Base-by-base conservation (phyloP, 2,797 vertebrate species). In the Natrix natrix region DNA sequence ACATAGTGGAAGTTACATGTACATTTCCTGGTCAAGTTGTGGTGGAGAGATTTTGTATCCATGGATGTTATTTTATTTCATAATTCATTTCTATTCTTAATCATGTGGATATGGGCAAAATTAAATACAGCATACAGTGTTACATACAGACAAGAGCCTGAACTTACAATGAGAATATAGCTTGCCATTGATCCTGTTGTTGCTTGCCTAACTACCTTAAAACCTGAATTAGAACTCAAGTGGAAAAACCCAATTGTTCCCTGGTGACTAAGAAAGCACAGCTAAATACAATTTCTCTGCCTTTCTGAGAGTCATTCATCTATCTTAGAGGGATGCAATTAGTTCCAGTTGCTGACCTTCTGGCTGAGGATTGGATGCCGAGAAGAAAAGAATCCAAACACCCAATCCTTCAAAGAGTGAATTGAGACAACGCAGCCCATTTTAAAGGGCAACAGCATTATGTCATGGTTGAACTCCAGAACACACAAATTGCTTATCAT, bases 161-260 rank as follows among this genome's bases (percentile, higher is more conserved):
- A 48, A 54, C 20, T 16, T 66, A 87, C 55, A 61, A 17, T 26
- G 28, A 56, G 83, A 55, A 52, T n/a, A 60, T 86, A 69, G 26
- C 37, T 90, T 86, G 87, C 43, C 59, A 86, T 11, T 89, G 90
- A 86, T 86, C 89, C 88, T 32, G 13, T 54, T 66, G 16, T 48
- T 86, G 24, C 55, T 92, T 63, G 14, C 48, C 66, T 24, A 52
- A 83, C 89, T 92, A 63, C 78, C 89, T 32, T 55, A 87, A 86
- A 90, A 87, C 55, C 90, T 90, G 90, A 88, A 92, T 92, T 92
- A 88, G 61, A 90, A 66, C 66, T 92, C 91, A 92, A 90, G 91
- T 90, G 48, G 66, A 78, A 83, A 89, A 66, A 59, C 55, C 57
- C 66, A 86, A 92, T 92, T 88, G 89, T 57, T 78, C 89, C 89